A percentile compares a stretch with the other conserved stretches of the same genome.
phyloP scores from a whole-genome alignment of 2,888 invertebrate species.

The Nymphalis c-album region DNA sequence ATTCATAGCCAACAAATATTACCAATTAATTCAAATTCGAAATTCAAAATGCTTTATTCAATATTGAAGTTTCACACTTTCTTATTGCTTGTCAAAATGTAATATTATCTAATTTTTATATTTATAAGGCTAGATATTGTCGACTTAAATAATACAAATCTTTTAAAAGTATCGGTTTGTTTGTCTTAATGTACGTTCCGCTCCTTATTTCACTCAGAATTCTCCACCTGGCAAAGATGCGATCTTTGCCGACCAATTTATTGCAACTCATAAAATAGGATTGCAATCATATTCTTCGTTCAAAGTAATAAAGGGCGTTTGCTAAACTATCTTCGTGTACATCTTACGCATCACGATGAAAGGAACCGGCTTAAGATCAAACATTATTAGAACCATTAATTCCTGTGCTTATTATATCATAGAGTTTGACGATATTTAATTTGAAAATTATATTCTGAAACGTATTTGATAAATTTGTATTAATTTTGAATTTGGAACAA shows the following conservation, averaged over 20 bases:
- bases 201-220: slow-evolving; percentile 4
- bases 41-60: too few relatives aligned
- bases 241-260: slow-evolving; percentile 26
- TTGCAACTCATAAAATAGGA: slow-evolving; percentile 28
- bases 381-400: slow-evolving; percentile 18
- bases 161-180: too few relatives aligned
- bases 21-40: too few relatives aligned
- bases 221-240: slow-evolving; percentile 30
- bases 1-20: too few relatives aligned
- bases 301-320: slow-evolving; percentile 34
- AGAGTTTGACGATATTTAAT: neutral
- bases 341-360: slow-evolving; percentile 25
- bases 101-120: too few relatives aligned
- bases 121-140: too few relatives aligned
- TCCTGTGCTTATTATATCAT: neutral
- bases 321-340: slow-evolving; percentile 21
- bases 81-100: too few relatives aligned
- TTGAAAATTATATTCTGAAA: too few relatives aligned
- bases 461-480: too few relatives aligned
- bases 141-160: too few relatives aligned
- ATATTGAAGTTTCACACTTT: too few relatives aligned
- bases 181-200: neutral
- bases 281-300: slow-evolving; percentile 30
- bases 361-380: slow-evolving; percentile 17
- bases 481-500: too few relatives aligned